These are phyloP conservation scores for Cloeon dipterum DNA, from an alignment of 2,888 invertebrate species.

Conservation along the genomic window DNA sequence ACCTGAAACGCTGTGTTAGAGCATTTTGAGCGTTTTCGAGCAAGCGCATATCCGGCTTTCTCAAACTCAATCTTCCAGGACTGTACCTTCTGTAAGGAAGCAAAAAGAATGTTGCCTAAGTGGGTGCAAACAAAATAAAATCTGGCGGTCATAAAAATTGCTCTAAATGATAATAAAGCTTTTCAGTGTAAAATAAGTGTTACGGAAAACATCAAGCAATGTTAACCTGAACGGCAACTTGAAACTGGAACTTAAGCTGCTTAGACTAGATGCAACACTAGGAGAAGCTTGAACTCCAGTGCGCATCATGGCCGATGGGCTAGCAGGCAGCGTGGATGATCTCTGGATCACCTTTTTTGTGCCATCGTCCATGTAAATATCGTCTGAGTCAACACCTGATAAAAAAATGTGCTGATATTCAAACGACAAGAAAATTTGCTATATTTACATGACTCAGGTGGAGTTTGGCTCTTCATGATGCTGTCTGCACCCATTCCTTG, in stretches of 20 bases:
- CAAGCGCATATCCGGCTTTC: conserved; percentile 57
- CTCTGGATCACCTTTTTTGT: conserved; percentile 12
- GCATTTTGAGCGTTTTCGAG: conserved; percentile 47
- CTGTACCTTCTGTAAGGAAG: conserved; percentile 51
- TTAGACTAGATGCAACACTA: conserved; percentile 20
- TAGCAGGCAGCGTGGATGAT: conserved; percentile 37
- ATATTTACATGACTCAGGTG: no score
- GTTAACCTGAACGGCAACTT: conserved; percentile 67
- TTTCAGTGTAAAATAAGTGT: no score
- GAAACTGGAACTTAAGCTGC: conserved; percentile 56
- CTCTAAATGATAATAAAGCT: no score
- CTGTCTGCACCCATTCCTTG: conserved; percentile 9
- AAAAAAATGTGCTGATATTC: no score
- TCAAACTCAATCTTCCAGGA: conserved; percentile 57
- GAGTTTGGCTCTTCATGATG: no score
- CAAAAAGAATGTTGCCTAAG: conserved; percentile 1
- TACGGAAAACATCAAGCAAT: not conserved
- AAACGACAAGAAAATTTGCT: no score
- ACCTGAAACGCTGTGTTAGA: conserved; percentile 24
- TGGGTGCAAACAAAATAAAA: conserved; percentile 5
- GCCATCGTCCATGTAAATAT: not conserved
- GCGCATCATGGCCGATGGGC: conserved; percentile 6
- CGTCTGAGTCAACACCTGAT: not conserved
- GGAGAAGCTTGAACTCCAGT: conserved; percentile 9
- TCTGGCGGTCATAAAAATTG: not conserved